These are phyloP conservation scores for Diorhabda carinulata DNA, from an alignment of 1,140 invertebrate species.

Conservation along the genomic window DNA sequence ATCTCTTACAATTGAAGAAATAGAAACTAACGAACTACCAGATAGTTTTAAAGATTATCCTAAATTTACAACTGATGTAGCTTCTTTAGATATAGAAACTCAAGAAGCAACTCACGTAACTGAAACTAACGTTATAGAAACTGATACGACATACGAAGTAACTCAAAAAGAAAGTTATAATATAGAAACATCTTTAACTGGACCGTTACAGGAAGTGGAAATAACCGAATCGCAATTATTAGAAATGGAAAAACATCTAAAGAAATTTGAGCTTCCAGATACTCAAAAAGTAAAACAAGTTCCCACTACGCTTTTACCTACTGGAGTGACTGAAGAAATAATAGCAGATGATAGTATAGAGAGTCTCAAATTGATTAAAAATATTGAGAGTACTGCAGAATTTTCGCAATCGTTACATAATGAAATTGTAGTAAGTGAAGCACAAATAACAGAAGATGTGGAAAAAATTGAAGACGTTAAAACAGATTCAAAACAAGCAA, in stretches of 20 bases:
- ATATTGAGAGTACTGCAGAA: slow-evolving; percentile 48
- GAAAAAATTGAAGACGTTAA: slow-evolving; percentile 35
- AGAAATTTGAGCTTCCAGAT: slow-evolving; percentile 53
- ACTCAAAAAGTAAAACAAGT: slow-evolving; percentile 53
- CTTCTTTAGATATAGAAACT: slow-evolving; percentile 49
- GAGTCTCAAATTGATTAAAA: slow-evolving; percentile 46
- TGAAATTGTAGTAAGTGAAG: slow-evolving; percentile 55
- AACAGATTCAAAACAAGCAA: slow-evolving; percentile 50
- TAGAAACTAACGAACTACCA: slow-evolving; percentile 54
- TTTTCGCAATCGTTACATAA: slow-evolving; percentile 49
- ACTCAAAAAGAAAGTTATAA: slow-evolving; percentile 43
- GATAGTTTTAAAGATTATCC: slow-evolving; percentile 52
- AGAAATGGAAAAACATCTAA: slow-evolving; percentile 57
- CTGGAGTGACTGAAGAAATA: slow-evolving; percentile 59
- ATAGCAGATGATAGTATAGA: slow-evolving; percentile 51
- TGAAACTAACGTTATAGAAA: slow-evolving; percentile 53
- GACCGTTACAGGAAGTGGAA: slow-evolving; percentile 51
- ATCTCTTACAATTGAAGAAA: slow-evolving; percentile 53
- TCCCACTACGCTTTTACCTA: slow-evolving; percentile 53
- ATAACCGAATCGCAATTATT: slow-evolving; percentile 52
- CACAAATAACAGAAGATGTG: slow-evolving; percentile 51
- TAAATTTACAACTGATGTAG: slow-evolving; percentile 55
- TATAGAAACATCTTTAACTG: slow-evolving; percentile 46
- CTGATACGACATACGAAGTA: slow-evolving; percentile 49
- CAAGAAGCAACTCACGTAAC: slow-evolving; percentile 57